phyloP scores from a whole-genome alignment of 2,888 invertebrate species.

The Mythimna ferrago region DNA sequence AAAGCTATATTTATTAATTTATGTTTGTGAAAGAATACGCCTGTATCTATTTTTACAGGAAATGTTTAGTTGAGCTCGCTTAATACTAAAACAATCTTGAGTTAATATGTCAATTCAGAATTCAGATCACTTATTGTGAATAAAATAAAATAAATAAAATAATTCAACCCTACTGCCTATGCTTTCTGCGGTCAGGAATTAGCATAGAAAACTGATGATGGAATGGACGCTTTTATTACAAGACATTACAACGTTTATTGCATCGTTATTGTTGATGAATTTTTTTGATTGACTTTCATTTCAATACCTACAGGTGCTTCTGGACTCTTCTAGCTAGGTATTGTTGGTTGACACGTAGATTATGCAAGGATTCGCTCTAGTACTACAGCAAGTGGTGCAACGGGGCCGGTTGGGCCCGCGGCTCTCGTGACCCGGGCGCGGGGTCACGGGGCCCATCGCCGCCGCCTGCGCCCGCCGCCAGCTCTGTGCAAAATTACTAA shows the following conservation, averaged over 20 bases:
- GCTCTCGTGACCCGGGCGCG: conserved; percentile 72
- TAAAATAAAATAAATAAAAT: conserved; percentile 1
- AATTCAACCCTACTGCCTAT: conserved; percentile 12
- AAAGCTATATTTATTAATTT: not conserved
- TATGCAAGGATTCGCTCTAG: conserved; percentile 60
- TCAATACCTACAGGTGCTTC: conserved; percentile 11
- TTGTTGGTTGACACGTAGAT: conserved; percentile 11
- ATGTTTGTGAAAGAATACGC: not conserved
- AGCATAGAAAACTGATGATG: conserved; percentile 39
- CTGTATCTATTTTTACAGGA: not conserved
- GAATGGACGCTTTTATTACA: conserved; percentile 28
- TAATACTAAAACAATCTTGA: not conserved
- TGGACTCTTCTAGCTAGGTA: not conserved
- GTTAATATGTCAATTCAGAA: not conserved
- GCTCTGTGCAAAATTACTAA: conserved; percentile 87
- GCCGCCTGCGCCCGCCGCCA: conserved; percentile 67
- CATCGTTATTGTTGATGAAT: conserved; percentile 13
- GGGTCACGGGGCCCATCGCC: conserved; percentile 74
- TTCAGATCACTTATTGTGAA: not conserved
- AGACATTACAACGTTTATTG: conserved; percentile 36
- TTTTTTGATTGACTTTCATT: conserved; percentile 26
- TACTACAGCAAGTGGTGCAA: conserved; percentile 73
- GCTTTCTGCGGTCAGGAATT: conserved; percentile 13
- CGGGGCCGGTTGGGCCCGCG: conserved; percentile 67
- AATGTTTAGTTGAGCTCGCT: not conserved